Conservation (phyloP, 2,888 invertebrate species). For the Drosophila setosimentum region DNA sequence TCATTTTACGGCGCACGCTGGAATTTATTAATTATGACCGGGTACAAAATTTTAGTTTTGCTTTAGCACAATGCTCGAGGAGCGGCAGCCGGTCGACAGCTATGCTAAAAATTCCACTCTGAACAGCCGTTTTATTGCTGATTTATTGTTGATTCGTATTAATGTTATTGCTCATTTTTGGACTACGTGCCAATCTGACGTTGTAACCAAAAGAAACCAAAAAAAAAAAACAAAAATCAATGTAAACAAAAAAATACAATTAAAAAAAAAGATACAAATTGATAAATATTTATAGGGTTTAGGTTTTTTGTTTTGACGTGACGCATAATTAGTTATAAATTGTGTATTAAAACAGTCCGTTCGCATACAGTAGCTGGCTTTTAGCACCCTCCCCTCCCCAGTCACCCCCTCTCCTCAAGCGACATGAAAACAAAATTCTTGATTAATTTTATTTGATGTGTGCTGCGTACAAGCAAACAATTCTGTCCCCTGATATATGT, state of each 20-base stretch:
- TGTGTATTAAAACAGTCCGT: slow-evolving; percentile 40
- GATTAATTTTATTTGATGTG: slow-evolving; percentile 66
- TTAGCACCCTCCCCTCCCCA: slow-evolving; percentile 4
- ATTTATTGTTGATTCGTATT: slow-evolving; percentile 71
- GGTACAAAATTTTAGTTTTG: slow-evolving; percentile 36
- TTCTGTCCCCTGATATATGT: not conserved
- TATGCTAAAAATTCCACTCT: slow-evolving; percentile 70
- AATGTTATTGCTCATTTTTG: slow-evolving; percentile 64
- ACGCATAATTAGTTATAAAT: slow-evolving; percentile 72
- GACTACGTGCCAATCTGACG: slow-evolving; percentile 58
- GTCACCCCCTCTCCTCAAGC: slow-evolving; percentile 40
- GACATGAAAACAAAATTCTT: slow-evolving; percentile 62
- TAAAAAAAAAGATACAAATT: slow-evolving; percentile 39
- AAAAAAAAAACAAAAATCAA: slow-evolving; percentile 2
- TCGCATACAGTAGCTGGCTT: slow-evolving; percentile 58
- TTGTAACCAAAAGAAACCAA: slow-evolving; percentile 37
- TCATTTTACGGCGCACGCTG: slow-evolving; percentile 73
- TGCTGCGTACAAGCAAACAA: slow-evolving; percentile 36
- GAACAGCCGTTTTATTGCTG: slow-evolving; percentile 63
- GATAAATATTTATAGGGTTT: slow-evolving; percentile 72
- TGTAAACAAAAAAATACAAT: slow-evolving; percentile 10
- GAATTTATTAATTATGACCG: slow-evolving; percentile 76
- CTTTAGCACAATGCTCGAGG: slow-evolving; percentile 21
- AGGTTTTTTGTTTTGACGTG: slow-evolving; percentile 68
- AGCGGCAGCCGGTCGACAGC: slow-evolving; percentile 29